Conservation (phyloP, 2,797 vertebrate species). For the Otolemur crassicaudatus region DNA sequence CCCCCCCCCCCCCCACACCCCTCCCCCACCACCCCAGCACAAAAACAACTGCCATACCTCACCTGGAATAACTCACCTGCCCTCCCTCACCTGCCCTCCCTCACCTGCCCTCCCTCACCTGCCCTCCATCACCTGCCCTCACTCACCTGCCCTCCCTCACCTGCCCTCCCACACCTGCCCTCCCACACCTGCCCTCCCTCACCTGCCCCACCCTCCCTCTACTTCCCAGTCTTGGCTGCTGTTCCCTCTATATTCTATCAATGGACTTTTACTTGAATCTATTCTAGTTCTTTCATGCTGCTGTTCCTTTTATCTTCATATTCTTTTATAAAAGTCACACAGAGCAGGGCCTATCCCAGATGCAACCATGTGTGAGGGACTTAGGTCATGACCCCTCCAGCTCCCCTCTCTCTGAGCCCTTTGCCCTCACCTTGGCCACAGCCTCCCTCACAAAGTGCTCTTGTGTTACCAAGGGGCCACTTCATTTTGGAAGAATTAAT, state of each 20-base stretch:
- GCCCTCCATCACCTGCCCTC: no score
- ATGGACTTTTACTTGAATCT: neutral
- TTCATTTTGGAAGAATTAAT: slow-evolving; percentile 31
- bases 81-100: no score
- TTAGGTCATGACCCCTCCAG: neutral
- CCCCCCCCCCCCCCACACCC: no score
- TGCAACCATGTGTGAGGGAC: neutral
- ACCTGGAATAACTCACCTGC: no score
- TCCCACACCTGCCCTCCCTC: no score
- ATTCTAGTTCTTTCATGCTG: neutral
- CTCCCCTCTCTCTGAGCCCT: neutral
- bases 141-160: no score
- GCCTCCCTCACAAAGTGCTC: neutral
- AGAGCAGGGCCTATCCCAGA: neutral
- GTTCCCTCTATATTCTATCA: neutral
- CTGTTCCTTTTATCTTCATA: neutral
- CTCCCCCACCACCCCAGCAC: fast-evolving
- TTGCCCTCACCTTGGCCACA: neutral
- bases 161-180: no score
- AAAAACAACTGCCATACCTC: no score
- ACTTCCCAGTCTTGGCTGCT: neutral
- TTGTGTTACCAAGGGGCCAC: neutral
- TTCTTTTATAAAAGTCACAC: neutral
- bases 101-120: no score
- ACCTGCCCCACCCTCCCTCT: neutral